Evolutionary conservation across 2,797 vertebrate genomes (phyloP).

Genomic region (Gymnothorax javanicus): DNA sequence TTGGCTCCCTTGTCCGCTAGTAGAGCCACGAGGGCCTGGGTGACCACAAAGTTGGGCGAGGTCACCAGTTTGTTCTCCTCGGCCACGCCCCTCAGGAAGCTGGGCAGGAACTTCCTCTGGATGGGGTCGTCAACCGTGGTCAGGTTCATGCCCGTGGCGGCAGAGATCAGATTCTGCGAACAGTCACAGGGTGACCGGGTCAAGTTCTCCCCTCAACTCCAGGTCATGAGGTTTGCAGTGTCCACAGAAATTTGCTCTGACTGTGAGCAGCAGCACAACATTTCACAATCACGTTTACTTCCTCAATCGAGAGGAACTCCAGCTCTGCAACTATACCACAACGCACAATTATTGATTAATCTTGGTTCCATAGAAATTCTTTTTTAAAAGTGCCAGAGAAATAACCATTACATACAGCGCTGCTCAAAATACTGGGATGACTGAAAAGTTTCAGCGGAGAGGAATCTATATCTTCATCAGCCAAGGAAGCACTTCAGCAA

Average conservation of each 20-base stretch:
- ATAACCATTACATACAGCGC: not conserved
- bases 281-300: too few relatives aligned
- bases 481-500: too few relatives aligned
- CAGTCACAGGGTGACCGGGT: not conserved
- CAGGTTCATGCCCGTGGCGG: conserved; percentile 94
- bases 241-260: too few relatives aligned
- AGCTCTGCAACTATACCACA: not conserved
- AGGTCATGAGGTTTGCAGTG: too few relatives aligned
- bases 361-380: not conserved
- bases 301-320: too few relatives aligned
- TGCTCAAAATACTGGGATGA: too few relatives aligned
- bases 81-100: conserved; percentile 90
- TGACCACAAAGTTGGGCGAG: conserved; percentile 96
- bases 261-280: too few relatives aligned
- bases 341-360: not conserved
- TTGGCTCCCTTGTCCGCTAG: conserved; percentile 94
- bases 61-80: conserved; percentile 98
- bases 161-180: conserved; percentile 92
- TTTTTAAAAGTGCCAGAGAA: not conserved
- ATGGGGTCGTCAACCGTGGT: conserved; percentile 96
- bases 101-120: conserved; percentile 94
- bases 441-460: too few relatives aligned
- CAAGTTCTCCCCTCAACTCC: not conserved
- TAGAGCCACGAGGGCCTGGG: conserved; percentile 93
- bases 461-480: too few relatives aligned